Percentiles rank a stretch among this genome's conserved stretches.
These are phyloP conservation scores for Dallia pectoralis DNA, from an alignment of 2,797 vertebrate species.

Conservation along the genomic window DNA sequence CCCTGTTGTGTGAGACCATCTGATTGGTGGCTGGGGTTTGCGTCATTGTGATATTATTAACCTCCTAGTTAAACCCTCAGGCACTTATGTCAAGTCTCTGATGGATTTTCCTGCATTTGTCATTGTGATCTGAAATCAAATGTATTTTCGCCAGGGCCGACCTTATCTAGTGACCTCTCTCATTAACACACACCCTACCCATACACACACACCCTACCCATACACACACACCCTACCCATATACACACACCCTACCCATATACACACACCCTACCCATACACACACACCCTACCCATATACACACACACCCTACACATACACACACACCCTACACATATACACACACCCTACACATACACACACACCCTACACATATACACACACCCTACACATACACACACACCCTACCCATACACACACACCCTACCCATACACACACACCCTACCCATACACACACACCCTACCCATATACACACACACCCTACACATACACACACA, in stretches of 20 bases:
- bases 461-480: no score
- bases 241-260: no score
- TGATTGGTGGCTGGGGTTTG: slow-evolving; percentile 2
- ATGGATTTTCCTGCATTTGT: slow-evolving; percentile 71
- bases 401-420: no score
- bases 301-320: neutral
- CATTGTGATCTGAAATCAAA: slow-evolving; percentile 71
- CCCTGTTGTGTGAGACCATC: slow-evolving; percentile 4
- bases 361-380: neutral
- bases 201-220: no score
- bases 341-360: neutral
- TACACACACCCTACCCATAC: no score
- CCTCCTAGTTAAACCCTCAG: slow-evolving; percentile 53
- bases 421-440: neutral
- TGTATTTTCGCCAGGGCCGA: slow-evolving; percentile 65
- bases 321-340: slow-evolving; percentile 3
- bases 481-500: neutral
- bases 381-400: no score
- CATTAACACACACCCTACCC: neutral
- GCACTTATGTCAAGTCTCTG: slow-evolving; percentile 72
- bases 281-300: no score
- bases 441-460: neutral
- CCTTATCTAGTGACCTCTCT: slow-evolving; percentile 15
- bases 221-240: no score
- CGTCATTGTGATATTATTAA: slow-evolving; percentile 41